Base-by-base conservation (phyloP, 1,140 invertebrate genomes). In the Drosophila ohnishii region DNA sequence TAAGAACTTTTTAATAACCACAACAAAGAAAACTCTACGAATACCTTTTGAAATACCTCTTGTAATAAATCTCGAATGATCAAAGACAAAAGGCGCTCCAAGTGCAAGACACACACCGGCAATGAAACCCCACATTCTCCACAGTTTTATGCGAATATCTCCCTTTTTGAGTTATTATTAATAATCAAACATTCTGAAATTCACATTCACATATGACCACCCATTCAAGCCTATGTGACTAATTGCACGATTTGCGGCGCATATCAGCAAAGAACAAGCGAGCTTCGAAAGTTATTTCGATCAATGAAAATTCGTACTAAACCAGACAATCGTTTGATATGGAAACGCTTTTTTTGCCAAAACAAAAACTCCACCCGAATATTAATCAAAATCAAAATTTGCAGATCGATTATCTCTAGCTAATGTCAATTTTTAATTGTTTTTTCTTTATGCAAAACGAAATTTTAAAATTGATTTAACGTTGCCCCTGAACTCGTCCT, bases 341-440 rank as follows among this genome's bases (percentile, higher is more conserved):
- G 69, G 35, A 55, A 60, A 51, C 67, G 37, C 61, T 79, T 61
- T 51, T 67, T 67, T 44, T 73, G 47, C 50, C 51, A 56, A 55
- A 75, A 67, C 22, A 25, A 58, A 30, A 72, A 53, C 73, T 65
- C 40, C 63, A 69, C 65, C 64, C 35, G 28, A 76, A 60, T 60
- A 64, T 67, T 64, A 67, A 71, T 80, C 45, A 63, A 76, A 57
- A 76, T 50, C 61, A 40, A 71, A 71, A 50, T 48, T 74, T 60
- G 62, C 45, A 48, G 67, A 65, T 61, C 44, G 62, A 80, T 53
- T 63, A 55, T 22, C 57, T 44, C 55, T 63, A 83, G 73, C 80
- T 88, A 86, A 87, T 87, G 47, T 50, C 59, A 34, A 74, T 74
- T 84, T 88, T 83, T 78, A 84, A 84, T 88, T 87, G 76, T 87